Evolutionary conservation across 2,888 invertebrate genomes (phyloP).

Genomic region (Diachrysia chrysitis): DNA sequence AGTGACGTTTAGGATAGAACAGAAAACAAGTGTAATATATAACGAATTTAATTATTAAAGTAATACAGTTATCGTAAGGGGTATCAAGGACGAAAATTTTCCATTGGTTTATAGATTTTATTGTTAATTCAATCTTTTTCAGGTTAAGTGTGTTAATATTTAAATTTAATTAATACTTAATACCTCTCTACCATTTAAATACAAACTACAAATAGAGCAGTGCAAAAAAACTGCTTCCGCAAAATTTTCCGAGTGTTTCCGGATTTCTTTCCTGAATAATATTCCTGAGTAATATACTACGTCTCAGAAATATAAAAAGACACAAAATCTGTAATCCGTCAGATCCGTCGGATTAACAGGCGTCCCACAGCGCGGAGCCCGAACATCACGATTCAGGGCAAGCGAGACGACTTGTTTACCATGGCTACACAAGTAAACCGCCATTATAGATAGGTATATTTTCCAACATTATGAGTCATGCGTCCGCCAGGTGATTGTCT

Average conservation of each 20-base stretch:
- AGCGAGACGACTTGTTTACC: slow-evolving; percentile 1
- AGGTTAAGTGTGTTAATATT: no score
- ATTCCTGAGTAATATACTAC: neutral
- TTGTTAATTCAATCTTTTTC: no score
- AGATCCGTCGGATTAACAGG: neutral
- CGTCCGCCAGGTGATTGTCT: slow-evolving; percentile 5
- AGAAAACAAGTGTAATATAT: no score
- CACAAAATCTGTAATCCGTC: slow-evolving; percentile 1
- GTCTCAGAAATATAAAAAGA: neutral
- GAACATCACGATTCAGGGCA: neutral
- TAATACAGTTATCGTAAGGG: no score
- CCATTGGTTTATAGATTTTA: no score
- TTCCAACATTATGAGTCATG: slow-evolving; percentile 3
- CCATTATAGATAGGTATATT: neutral
- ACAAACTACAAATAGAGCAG: no score
- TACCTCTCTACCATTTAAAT: no score
- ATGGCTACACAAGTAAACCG: neutral
- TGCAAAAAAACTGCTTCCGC: no score
- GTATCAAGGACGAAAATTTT: no score
- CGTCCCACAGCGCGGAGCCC: neutral
- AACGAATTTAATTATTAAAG: no score
- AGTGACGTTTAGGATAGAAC: no score
- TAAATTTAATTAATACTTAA: no score
- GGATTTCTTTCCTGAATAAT: neutral
- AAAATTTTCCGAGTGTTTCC: neutral